Percentiles rank a stretch among this genome's conserved stretches.
Conservation (phyloP, 2,113 vertebrate genomes). For the Actenoides lindsayi region DNA sequence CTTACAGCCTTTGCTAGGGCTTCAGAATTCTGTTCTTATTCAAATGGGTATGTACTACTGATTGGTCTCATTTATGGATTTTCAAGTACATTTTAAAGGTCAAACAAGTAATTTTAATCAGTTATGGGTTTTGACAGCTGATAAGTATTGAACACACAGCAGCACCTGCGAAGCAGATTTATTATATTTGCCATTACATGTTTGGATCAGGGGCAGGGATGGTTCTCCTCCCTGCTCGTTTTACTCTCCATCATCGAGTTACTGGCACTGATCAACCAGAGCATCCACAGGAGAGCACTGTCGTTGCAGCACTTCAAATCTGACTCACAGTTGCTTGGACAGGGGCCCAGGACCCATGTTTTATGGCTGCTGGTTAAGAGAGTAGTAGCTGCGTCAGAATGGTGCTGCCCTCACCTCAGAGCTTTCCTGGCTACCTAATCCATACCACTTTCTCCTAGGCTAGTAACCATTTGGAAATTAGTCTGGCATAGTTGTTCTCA, state of each 20-base stretch:
- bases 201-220: neutral
- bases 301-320: neutral
- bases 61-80: conserved; percentile 24
- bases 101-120: conserved; percentile 48
- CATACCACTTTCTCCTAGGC: neutral
- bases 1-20: neutral
- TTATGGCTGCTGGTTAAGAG: neutral
- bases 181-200: neutral
- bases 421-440: neutral
- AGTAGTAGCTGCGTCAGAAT: neutral
- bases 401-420: neutral
- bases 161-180: conserved; percentile 16
- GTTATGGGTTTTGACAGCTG: neutral
- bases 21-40: conserved; percentile 24
- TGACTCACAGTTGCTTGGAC: conserved; percentile 17
- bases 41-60: neutral
- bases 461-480: neutral
- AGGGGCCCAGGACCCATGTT: neutral
- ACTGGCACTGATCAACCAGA: neutral
- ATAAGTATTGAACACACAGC: conserved; percentile 1
- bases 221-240: neutral
- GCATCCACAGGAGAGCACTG: conserved; percentile 47
- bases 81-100: conserved; percentile 46
- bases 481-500: neutral
- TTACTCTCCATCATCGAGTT: neutral